phyloP scores from a whole-genome alignment of 2,113 vertebrate species.

The Marcusenius ussheri region DNA sequence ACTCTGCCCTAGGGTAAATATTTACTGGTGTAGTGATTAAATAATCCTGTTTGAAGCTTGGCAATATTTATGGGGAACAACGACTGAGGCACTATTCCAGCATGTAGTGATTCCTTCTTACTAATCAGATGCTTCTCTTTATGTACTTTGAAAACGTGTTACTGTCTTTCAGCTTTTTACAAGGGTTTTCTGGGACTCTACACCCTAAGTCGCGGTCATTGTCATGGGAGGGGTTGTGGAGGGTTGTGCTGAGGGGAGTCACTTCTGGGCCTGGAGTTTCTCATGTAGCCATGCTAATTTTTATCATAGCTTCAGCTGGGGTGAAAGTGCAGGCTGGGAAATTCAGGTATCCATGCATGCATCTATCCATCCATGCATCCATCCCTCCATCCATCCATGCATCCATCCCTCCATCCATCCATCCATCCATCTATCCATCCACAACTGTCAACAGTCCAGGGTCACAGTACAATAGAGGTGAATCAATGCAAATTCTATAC shows the following conservation, averaged over 20 bases:
- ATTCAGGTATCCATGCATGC: neutral
- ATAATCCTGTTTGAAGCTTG: neutral
- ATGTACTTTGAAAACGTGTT: neutral
- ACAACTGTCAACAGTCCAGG: neutral
- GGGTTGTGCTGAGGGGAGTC: too few relatives aligned
- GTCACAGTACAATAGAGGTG: neutral
- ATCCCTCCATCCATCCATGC: neutral
- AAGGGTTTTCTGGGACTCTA: neutral
- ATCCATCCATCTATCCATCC: neutral
- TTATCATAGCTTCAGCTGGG: neutral
- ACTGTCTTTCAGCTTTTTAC: too few relatives aligned
- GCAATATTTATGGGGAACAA: neutral
- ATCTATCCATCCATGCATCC: neutral
- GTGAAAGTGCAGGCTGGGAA: neutral
- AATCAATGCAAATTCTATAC: neutral
- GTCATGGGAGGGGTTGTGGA: neutral
- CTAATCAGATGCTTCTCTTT: neutral
- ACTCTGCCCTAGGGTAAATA: neutral
- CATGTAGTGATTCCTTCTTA: neutral
- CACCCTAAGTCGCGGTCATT: neutral
- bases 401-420: neutral
- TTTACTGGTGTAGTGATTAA: neutral
- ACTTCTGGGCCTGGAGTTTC: neutral
- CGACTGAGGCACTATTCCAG: neutral
- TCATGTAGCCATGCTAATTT: neutral